These are phyloP conservation scores for Drosophila planitibia DNA, from an alignment of 2,888 invertebrate species.

Conservation along the genomic window DNA sequence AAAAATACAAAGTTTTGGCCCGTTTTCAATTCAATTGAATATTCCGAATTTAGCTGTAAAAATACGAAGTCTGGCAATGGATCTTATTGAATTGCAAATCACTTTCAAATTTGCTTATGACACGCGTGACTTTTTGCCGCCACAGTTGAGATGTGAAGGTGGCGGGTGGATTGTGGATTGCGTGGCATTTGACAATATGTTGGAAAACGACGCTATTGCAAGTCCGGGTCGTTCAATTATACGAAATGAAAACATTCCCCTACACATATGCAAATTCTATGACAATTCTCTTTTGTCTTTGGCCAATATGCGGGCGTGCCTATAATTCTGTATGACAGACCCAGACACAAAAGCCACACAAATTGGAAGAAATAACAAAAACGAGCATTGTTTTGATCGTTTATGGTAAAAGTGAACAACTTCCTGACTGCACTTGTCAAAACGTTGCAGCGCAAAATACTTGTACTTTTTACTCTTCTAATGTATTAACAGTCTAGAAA, in stretches of 20 bases:
- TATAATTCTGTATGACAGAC: constrained; percentile 2
- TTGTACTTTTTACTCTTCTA: too few relatives aligned
- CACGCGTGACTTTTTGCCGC: constrained; percentile 22
- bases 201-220: constrained; percentile 10
- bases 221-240: constrained; percentile 39
- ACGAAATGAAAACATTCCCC: constrained; percentile 34
- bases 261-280: constrained; percentile 49
- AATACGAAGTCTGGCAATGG: constrained; percentile 27
- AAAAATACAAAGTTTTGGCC: constrained; percentile 44
- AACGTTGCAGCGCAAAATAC: background rate
- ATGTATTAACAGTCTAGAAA: background rate
- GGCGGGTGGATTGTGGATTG: too few relatives aligned
- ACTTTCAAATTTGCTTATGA: constrained; percentile 46
- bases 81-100: constrained; percentile 68
- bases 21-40: constrained; percentile 59
- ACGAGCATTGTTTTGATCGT: constrained; percentile 33
- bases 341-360: constrained; percentile 15
- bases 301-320: constrained; percentile 60
- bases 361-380: constrained; percentile 6
- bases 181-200: constrained; percentile 26
- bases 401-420: constrained; percentile 53
- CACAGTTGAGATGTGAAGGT: background rate
- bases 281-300: constrained; percentile 47
- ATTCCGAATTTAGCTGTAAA: constrained; percentile 39
- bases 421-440: constrained; percentile 32